Evolutionary conservation across 2,888 invertebrate species (phyloP).

Genomic region (Euplexia lucipara): DNA sequence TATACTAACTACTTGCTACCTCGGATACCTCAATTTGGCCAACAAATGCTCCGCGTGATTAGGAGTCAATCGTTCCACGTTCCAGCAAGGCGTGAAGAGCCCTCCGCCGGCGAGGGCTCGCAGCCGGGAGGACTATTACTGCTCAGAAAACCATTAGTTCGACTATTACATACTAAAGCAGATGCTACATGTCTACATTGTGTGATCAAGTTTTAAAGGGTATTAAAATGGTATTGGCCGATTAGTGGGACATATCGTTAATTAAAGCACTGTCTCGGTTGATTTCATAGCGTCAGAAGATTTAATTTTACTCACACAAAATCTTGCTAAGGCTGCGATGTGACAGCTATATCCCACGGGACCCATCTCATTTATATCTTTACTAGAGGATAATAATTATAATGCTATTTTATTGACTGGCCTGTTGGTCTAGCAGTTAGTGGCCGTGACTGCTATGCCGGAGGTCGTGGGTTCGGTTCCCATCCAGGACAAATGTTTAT

Average conservation of each 20-base stretch:
- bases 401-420: too few relatives aligned
- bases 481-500: too few relatives aligned
- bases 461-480: too few relatives aligned
- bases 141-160: conserved; percentile 15
- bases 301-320: too few relatives aligned
- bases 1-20: background rate
- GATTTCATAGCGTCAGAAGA: conserved; percentile 21
- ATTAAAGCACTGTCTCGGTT: background rate
- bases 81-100: conserved; percentile 27
- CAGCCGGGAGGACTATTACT: conserved; percentile 8
- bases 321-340: too few relatives aligned
- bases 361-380: too few relatives aligned
- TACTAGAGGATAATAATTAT: too few relatives aligned
- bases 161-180: background rate
- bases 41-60: conserved; percentile 31
- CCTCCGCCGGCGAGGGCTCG: conserved; percentile 18
- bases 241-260: conserved; percentile 17
- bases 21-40: conserved; percentile 9
- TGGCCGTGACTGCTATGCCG: too few relatives aligned
- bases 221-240: conserved; percentile 17
- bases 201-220: conserved; percentile 17
- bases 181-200: conserved; percentile 6
- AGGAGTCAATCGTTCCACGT: conserved; percentile 31
- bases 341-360: too few relatives aligned
- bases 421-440: too few relatives aligned